A percentile compares a stretch with the other conserved stretches of the same genome.
These are phyloP conservation scores for Lymantria monacha DNA, from an alignment of 2,888 invertebrate species.

Conservation along the genomic window DNA sequence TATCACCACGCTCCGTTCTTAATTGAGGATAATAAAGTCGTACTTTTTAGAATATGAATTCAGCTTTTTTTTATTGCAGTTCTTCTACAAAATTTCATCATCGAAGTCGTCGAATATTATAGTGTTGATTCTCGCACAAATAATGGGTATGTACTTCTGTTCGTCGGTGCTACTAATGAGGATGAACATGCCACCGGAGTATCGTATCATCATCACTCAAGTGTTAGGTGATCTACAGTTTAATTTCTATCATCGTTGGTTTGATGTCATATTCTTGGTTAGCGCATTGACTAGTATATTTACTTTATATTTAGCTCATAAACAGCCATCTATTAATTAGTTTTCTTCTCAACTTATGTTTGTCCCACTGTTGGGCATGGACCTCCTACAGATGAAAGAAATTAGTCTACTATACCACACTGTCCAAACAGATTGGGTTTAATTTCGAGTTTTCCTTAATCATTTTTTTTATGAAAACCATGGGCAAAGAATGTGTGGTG, in stretches of 20 bases:
- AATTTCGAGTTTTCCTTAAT: no score
- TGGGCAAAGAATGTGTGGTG: no score
- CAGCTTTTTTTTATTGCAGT: slow-evolving; percentile 80
- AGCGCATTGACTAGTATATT: slow-evolving; percentile 97
- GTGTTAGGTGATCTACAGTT: slow-evolving; percentile 98
- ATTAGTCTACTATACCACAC: no score
- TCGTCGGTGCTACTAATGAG: slow-evolving; percentile 98
- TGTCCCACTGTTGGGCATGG: no score
- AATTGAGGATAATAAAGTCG: no score
- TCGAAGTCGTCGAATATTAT: slow-evolving; percentile 99
- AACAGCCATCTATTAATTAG: slow-evolving; percentile 86
- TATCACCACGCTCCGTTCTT: no score
- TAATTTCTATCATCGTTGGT: slow-evolving; percentile 99
- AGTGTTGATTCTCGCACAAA: slow-evolving; percentile 97
- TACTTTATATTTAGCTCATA: slow-evolving; percentile 97
- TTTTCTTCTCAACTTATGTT: background rate
- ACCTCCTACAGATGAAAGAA: no score
- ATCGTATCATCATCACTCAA: slow-evolving; percentile 91
- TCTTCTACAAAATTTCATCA: slow-evolving; percentile 99
- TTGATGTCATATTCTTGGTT: slow-evolving; percentile 99
- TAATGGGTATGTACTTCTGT: slow-evolving; percentile 99
- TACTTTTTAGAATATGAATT: background rate
- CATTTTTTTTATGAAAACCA: no score
- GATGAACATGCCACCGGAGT: slow-evolving; percentile 99
- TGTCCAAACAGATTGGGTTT: no score